A percentile compares a stretch with the other conserved stretches of the same genome.
phyloP scores from a whole-genome alignment of 2,113 vertebrate species.

The Hassar affinis region DNA sequence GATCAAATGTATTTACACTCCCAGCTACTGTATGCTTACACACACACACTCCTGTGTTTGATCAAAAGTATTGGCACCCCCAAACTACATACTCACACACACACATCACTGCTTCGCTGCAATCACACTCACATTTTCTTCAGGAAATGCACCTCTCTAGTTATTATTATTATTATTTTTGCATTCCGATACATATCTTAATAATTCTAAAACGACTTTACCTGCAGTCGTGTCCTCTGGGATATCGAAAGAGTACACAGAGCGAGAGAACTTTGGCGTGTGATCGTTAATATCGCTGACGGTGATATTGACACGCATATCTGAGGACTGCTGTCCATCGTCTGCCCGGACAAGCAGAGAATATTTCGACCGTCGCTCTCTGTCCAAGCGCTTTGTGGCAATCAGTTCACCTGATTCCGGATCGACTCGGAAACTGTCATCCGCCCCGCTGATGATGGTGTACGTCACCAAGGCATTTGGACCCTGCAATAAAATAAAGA shows the following conservation, averaged over 20 bases:
- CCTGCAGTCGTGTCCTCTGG: conserved; percentile 87
- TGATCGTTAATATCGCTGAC: conserved; percentile 94
- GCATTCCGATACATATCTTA: background rate
- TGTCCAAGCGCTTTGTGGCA: conserved; percentile 86
- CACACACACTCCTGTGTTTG: no score
- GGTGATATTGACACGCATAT: conserved; percentile 92
- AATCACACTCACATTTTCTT: no score
- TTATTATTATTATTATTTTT: background rate
- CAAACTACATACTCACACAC: no score
- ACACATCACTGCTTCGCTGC: no score
- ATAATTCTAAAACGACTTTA: conserved; percentile 58
- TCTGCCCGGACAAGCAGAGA: conserved; percentile 91
- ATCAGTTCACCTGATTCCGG: conserved; percentile 92
- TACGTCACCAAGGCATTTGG: conserved; percentile 95
- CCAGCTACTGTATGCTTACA: no score
- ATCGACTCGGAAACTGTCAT: conserved; percentile 93
- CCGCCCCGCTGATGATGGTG: conserved; percentile 92
- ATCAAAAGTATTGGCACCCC: no score
- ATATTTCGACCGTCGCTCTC: conserved; percentile 91
- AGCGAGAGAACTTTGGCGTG: conserved; percentile 86
- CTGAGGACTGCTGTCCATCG: conserved; percentile 91
- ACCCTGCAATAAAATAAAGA: conserved; percentile 72
- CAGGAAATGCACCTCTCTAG: no score
- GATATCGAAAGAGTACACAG: conserved; percentile 90
- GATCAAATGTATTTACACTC: no score